Base-by-base conservation (phyloP, 30 jellyfish, hydroid and myxozoan genomes). In the Pseudorhiza aurosa region DNA sequence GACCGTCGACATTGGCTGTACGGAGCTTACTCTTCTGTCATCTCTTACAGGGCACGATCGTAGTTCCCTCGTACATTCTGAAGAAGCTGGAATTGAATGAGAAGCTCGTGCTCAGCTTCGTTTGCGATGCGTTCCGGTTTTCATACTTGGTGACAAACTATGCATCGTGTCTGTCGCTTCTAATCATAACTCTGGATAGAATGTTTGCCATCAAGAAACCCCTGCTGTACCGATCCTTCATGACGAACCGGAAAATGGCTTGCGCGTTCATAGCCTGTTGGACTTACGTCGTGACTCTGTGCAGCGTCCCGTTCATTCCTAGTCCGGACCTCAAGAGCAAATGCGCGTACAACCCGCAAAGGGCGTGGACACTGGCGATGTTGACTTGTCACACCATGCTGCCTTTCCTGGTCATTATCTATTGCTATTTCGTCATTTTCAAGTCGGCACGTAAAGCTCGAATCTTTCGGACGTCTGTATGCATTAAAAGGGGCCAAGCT, bases 131-230 rank as follows among this genome's bases (percentile, higher is more conserved):
- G 2, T 91, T 91, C 77, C 95, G 98, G 42, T 57, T 81, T 33
- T 62, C 98, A 8, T 91, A 91, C 80, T 53, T 91, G 96, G 42
- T 81, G 32, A 91, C 95, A 25, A 85, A 85, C 83, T 91, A 91
- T 51, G 82, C 78, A 9, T 63, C 96, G 4, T 85, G 95, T 51
- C 45, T 91, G 22, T 77, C 95, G 4, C 58, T 91, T 10, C 65
- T 85, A 21, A 39, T 81, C 0, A 85, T 91, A 27, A 71, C 85
- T 15, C 56, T 72, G 19, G 98, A 91, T 65, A 88, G 98, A 28
- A 77, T 91, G 73, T 46, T 85, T 14, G 96, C 98, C 21, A 72
- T 91, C 47, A 65, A 33, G 40, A 31, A 50, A 67, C 95, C 94
- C 0, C 37, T 75, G 18, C 69, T 24, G 47, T 91, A 91, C 88